Evolutionary conservation across 2,797 vertebrate species (phyloP), one percentile per base, ranked within the genome.

Genomic region (Gadopsis marmoratus): DNA sequence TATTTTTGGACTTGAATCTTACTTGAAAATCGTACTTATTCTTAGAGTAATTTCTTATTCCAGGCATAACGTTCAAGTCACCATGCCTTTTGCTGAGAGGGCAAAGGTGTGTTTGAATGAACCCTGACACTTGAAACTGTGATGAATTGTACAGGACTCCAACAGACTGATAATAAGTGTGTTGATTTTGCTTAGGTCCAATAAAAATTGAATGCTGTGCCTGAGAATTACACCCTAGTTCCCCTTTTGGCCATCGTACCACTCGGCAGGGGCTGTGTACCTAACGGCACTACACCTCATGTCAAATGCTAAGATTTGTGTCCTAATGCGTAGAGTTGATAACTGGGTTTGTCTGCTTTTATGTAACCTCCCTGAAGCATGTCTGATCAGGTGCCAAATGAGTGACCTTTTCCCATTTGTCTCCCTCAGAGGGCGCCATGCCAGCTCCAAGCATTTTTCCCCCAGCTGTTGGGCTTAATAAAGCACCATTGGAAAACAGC

Each of bases 401-500:
- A 65, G 58, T 79, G 75, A 89, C 82, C 65, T 86, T 92, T 90
- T 70, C 56, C 48, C 48, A 63, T 85, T 87, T 86, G 72, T 86
- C 80, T 71, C 71, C 69, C 62, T 89, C 78, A 16, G 81, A 50
- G 79, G 66, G 71, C 60, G 55, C 76, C 59, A 66, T 82, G 54
- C 69, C 58, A 68, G 73, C 74, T 66, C 79, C 23, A 62, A 81
- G 54, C 43, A 1, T 65, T 75, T 68, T 13, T 33, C 8, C 68
- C 84, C 79, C 84, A 92, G 88, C 91, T 91, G 90, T 87, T 91
- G 82, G 61, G 59, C 62, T 78, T 83, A 90, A 92, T 89, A 90
- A 89, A 85, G 80, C 37, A n/a, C 65, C 74, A 72, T 54, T 74
- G 80, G 74, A 51, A 87, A 93, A 83, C 90, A 91, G 88, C 82